Conservation (phyloP, 2,797 vertebrate species). For the Falco cherrug region DNA sequence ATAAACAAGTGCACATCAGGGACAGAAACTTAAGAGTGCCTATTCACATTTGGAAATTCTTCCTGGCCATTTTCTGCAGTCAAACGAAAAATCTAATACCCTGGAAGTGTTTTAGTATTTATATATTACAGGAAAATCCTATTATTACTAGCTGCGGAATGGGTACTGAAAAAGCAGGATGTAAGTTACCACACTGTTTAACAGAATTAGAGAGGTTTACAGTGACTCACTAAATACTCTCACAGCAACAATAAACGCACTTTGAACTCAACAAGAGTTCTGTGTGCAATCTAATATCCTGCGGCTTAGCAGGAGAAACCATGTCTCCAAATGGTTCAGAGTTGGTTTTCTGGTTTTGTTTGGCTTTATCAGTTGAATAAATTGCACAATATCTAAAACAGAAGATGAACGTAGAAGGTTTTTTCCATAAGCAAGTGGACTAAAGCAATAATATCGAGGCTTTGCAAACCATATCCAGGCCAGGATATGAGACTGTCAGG, state of each 20-base stretch:
- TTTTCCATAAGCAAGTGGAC: neutral
- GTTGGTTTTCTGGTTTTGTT: neutral
- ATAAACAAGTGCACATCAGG: neutral
- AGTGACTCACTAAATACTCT: conserved; percentile 27
- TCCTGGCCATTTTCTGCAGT: neutral
- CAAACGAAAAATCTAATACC: neutral
- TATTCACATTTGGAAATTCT: neutral
- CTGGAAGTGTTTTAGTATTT: neutral
- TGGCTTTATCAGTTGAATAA: neutral
- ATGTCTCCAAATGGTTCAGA: neutral
- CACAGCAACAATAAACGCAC: neutral
- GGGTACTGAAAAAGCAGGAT: conserved; percentile 1
- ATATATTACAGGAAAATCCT: neutral
- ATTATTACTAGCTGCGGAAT: neutral
- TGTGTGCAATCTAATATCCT: neutral
- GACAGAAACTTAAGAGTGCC: neutral
- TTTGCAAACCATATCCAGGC: neutral
- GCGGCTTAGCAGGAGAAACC: neutral
- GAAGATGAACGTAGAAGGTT: neutral
- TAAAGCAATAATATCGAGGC: neutral
- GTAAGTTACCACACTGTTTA: neutral
- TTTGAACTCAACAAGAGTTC: conserved; percentile 10
- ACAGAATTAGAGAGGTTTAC: conserved; percentile 12
- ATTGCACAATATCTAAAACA: neutral
- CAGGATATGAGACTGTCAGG: neutral